These are phyloP conservation scores for Microdon myrmicae DNA, from an alignment of 2,888 invertebrate genomes.

Conservation along the genomic window DNA sequence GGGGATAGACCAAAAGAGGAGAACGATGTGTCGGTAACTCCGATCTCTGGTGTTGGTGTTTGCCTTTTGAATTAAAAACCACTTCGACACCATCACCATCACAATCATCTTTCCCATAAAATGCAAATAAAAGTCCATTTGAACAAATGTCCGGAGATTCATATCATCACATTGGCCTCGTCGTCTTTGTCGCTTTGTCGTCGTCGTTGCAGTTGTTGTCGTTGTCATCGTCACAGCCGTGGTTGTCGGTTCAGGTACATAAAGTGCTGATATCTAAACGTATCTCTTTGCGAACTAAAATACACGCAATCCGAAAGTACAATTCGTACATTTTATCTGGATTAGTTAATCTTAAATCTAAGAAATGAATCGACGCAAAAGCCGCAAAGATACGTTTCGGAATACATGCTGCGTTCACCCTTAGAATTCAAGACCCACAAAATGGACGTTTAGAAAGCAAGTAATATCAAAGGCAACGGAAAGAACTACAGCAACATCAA, in stretches of 20 bases:
- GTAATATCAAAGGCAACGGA: constrained; percentile 7
- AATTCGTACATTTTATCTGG: constrained; percentile 39
- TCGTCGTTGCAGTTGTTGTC: too few species aligned
- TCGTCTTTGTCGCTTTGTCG: too few species aligned
- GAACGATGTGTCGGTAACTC: too few species aligned
- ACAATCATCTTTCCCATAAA: too few species aligned
- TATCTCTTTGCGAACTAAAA: constrained; percentile 39
- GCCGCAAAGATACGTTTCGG: constrained; percentile 32
- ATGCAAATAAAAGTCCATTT: constrained; percentile 21
- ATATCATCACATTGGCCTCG: too few species aligned
- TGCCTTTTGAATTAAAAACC: too few species aligned
- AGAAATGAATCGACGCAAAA: constrained; percentile 51
- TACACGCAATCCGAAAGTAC: constrained; percentile 41
- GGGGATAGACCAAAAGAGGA: background rate
- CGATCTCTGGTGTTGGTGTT: too few species aligned
- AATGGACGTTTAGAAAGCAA: too few species aligned
- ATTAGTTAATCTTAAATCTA: constrained; percentile 49
- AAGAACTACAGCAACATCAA: background rate
- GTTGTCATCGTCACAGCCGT: too few species aligned
- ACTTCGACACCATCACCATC: constrained; percentile 5
- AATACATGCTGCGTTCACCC: constrained; percentile 33
- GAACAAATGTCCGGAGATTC: constrained; percentile 37
- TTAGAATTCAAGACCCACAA: constrained; percentile 8
- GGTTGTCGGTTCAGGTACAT: too few species aligned
- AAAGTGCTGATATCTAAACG: too few species aligned